Base-by-base conservation (phyloP, 2,113 vertebrate genomes). In the Urocitellus parryii region DNA sequence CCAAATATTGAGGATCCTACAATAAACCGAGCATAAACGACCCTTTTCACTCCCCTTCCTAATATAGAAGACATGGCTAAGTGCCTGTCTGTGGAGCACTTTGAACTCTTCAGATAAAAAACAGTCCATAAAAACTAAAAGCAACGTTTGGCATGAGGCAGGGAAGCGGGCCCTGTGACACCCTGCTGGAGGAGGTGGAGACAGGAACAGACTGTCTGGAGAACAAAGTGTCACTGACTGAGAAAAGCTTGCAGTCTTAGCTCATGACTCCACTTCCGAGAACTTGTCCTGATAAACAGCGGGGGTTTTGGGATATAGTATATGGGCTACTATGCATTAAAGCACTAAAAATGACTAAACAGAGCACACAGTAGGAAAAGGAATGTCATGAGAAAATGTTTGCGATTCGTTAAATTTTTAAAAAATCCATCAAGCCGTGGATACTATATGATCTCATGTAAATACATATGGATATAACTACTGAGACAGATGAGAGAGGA, bases 381-480 rank as follows among this genome's bases (percentile, higher is more conserved):
- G 78, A 95, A 94, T 89, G 20, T 29, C 13, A 73, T 63, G 29
- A 18, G 51, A 85, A 94, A 86, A 85, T 68, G 14, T 16, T 91
- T 32, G 85, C 27, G 5, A 39, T 45, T 53, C 11, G 34, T 32
- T 58, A 67, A 76, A 16, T 84, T 91, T 90, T 86, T 39, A 76
- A 29, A 90, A 37, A 90, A 72, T 14, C 77, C 80, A 73, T 53
- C 82, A 32, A 73, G 48, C 27, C 79, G 37, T 79, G 51, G 8
- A 8, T 45, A 48, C 9, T 51, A 0, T 14, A 37, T 84, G 51
- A 88, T 74, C 5, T 42, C 25, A 90, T 61, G 0, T 53, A 84
- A 51, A 10, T 42, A 0, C 39, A 61, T 65, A 56, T 45, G 9
- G 8, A 48, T 70, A 73, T 6, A 86, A 70, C 45, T 45, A 39